Evolutionary conservation across 2,888 invertebrate genomes (phyloP), one percentile per base, ranked within the genome.

Genomic region (Shargacucullia verbasci): DNA sequence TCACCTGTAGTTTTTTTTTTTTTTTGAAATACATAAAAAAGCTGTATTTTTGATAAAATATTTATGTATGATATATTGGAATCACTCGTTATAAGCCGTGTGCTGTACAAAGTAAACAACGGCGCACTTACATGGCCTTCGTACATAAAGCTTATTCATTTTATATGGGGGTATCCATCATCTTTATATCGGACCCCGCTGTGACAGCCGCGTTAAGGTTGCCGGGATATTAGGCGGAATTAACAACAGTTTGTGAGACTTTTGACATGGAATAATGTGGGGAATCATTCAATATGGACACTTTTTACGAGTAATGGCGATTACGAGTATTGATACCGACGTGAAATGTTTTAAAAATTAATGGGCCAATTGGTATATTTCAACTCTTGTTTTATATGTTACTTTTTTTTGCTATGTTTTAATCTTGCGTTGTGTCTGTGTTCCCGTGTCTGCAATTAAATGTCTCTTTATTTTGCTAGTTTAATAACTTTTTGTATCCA

Each of bases 241-340:
- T 90, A 92, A 92, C 90, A 90, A 85, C 91, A 88, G 88, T 90
- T 90, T 88, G 84, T 84, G 85, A 88, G 86, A 89, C 88, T 91
- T 88, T 87, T 88, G 89, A 91, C 89, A 82, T 78, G 81, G 84
- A 91, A 84, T 89, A 89, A 89, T 88, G 83, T 77, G 68, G 73
- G 78, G 73, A 85, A 86, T 84, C 80, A 82, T 83, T 88, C 81
- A 83, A 78, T 78, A 79, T 73, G 69, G 74, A 74, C 67, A 71
- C 66, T 75, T 77, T 76, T 70, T 76, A 74, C 62, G 50, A 59
- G 41, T 41, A 57, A 72, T 59, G 54, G 50, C 44, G 48, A n/a
- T n/a, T n/a, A n/a, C n/a, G n/a, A n/a, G n/a, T 59, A 20, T 67
- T 48, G 13, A 4, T n/a, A 61, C 45, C 10, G 13, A 34, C 45